A percentile compares a stretch with the other conserved stretches of the same genome.
Conservation (phyloP, 2,888 invertebrate species). For the Megalurothrips usitatus region DNA sequence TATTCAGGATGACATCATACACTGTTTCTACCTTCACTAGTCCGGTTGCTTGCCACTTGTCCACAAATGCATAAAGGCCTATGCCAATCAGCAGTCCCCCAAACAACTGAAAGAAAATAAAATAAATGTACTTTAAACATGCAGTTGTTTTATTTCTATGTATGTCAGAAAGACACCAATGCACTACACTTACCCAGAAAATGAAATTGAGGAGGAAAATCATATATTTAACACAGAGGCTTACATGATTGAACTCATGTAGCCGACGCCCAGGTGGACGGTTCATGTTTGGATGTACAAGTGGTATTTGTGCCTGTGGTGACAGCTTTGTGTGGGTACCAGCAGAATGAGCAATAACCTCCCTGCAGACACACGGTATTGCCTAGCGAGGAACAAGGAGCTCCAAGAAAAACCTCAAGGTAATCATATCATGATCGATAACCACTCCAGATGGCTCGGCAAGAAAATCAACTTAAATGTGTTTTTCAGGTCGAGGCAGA, state of each 20-base stretch:
- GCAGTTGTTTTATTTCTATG: background rate
- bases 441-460: too few species aligned
- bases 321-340: background rate
- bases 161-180: background rate
- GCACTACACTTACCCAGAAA: conserved; percentile 70
- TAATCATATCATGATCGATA: too few species aligned
- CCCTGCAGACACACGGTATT: background rate
- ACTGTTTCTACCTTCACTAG: conserved; percentile 77
- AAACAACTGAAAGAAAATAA: conserved; percentile 60
- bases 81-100: conserved; percentile 82
- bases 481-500: too few species aligned
- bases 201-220: conserved; percentile 84
- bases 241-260: conserved; percentile 74
- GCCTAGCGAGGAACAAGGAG: too few species aligned
- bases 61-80: conserved; percentile 86
- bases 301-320: background rate
- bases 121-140: background rate
- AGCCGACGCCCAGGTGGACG: background rate
- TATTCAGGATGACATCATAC: conserved; percentile 80
- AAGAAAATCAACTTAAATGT: too few species aligned
- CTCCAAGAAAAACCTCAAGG: too few species aligned
- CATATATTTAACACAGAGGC: conserved; percentile 83
- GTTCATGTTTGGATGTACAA: background rate
- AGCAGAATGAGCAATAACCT: background rate
- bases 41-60: conserved; percentile 87